Evolutionary conservation across 2,797 vertebrate species (phyloP).

Genomic region (Acanthiza pusilla): DNA sequence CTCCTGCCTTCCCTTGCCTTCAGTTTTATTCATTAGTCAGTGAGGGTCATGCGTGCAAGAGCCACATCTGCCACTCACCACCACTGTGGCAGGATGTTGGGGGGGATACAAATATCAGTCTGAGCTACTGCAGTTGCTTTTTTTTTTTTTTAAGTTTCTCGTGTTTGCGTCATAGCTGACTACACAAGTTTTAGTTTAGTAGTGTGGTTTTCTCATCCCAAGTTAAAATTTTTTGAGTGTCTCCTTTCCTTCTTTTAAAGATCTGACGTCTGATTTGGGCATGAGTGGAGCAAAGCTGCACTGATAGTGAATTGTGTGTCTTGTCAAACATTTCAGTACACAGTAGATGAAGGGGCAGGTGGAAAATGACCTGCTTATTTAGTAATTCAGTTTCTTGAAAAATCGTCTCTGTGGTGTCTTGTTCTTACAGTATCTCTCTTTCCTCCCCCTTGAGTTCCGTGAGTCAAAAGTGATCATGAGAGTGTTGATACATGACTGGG

Average conservation of each 20-base stretch:
- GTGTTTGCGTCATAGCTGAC: neutral
- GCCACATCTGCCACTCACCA: rapidly evolving
- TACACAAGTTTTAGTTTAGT: neutral
- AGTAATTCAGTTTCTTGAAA: neutral
- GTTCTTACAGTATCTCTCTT: neutral
- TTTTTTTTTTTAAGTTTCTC: neutral
- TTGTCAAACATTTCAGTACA: neutral
- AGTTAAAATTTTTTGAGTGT: neutral
- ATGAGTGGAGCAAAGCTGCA: neutral
- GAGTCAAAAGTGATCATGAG: neutral
- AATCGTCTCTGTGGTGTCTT: neutral
- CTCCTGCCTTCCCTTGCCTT: neutral
- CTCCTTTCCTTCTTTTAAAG: neutral
- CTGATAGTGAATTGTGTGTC: neutral
- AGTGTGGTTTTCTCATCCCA: neutral
- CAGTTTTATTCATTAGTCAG: neutral
- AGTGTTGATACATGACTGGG: neutral
- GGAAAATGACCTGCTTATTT: neutral
- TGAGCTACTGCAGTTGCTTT: neutral
- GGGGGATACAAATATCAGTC: neutral
- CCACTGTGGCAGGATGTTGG: rapidly evolving
- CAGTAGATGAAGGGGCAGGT: neutral
- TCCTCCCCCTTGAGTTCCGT: neutral
- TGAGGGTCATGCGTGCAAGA: rapidly evolving
- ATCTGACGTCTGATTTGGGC: neutral